A percentile compares a stretch with the other conserved stretches of the same genome.
Evolutionary conservation across 2,797 vertebrate species (phyloP).

Genomic region (Pangasius djambal): DNA sequence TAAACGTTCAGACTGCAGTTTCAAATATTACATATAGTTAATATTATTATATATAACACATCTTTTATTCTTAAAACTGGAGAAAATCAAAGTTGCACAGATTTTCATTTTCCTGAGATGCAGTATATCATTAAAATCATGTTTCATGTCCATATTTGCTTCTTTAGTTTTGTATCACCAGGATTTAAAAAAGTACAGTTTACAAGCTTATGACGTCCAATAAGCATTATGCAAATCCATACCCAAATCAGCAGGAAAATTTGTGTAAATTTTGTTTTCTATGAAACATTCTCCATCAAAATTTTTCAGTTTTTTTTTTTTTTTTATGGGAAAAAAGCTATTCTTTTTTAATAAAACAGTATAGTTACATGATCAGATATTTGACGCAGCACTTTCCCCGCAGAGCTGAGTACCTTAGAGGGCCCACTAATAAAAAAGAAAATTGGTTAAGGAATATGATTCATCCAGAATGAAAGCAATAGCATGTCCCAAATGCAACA

Average conservation of each 20-base stretch:
- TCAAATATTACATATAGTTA: not conserved
- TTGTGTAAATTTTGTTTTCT: not conserved
- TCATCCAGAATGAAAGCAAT: not conserved
- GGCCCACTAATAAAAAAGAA: not conserved
- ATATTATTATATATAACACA: not conserved
- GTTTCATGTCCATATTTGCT: not conserved
- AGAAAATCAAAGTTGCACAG: not conserved
- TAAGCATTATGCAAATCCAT: not conserved
- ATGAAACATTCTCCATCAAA: not conserved
- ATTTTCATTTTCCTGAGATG: not conserved
- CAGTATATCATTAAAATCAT: not conserved
- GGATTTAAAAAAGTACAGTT: not conserved
- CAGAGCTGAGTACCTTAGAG: not conserved
- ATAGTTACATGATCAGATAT: slow-evolving; percentile 32
- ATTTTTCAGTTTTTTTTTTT: not conserved
- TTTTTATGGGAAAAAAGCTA: not conserved
- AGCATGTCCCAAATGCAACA: not conserved
- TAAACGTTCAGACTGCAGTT: not conserved
- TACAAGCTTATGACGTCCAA: not conserved
- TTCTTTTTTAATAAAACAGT: not conserved
- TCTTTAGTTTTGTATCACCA: not conserved
- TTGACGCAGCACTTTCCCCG: not conserved
- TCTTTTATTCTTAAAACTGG: not conserved
- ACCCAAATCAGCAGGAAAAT: not conserved
- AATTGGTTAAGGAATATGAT: slow-evolving; percentile 1